Base-by-base conservation (phyloP, 2,888 invertebrate genomes). In the Dryobota labecula region DNA sequence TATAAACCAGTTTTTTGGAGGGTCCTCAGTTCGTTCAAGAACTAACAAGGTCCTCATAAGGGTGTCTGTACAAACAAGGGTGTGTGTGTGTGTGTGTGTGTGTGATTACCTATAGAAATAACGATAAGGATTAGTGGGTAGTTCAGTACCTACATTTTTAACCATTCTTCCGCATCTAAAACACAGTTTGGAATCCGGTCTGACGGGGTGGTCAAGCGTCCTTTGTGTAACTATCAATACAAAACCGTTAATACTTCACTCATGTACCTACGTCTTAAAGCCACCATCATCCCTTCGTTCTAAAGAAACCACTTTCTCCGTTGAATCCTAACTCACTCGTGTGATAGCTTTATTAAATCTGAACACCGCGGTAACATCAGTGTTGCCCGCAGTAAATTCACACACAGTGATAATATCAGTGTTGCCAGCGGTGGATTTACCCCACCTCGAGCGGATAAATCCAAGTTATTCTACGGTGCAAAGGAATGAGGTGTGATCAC, bases 361-460 rank as follows among this genome's bases (percentile, higher is more conserved):
- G 62, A 43, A 53, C 43, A 62, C 56, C 64, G 64, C 49, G 43
- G 61, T 77, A 77, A 67, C 58, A 71, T 61, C 71, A 38, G 64
- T 71, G 82, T 63, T 82, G 47, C 60, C 53, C 38, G 64, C 58
- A 49, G 58, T 71, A 71, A 80, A 77, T 77, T 80, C 57, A 74
- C 77, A 80, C 68, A 69, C 81, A 69, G 78, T 61, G 70, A 76
- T 82, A 79, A 82, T 82, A 67, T 72, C 60, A 47, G 82, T 72
- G 82, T 72, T 82, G 72, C 72, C 70, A 66, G 78, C 57, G 68
- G 43, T 77, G 51, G 53, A 82, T 72, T 72, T 82, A 82, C 78
- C 68, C 53, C 68, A 78, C 78, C 73, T 69, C 78, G 45, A 68
- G 72, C 54, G 68, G 63, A 82, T 73, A 80, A 80, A 80, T 73